Evolutionary conservation across 2,113 vertebrate species (phyloP).

Genomic region (Eublepharis macularius): DNA sequence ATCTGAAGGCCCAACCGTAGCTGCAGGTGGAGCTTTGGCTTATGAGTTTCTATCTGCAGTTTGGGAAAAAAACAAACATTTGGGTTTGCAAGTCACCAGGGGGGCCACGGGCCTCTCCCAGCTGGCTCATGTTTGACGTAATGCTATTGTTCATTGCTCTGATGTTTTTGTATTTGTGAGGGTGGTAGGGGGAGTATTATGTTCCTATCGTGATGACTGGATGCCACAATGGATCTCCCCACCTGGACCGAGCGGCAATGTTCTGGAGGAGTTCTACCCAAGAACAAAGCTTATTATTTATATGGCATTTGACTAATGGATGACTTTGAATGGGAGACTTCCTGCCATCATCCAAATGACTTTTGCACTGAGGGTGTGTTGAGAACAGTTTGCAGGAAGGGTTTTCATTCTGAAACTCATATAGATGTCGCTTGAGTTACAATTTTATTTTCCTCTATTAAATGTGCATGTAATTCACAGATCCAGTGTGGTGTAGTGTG

Average conservation of each 20-base stretch:
- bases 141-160: conserved; percentile 75
- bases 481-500: no score
- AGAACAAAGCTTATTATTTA: conserved; percentile 47
- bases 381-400: neutral
- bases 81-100: conserved; percentile 17
- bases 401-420: neutral
- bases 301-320: conserved; percentile 30
- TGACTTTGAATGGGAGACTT: conserved; percentile 27
- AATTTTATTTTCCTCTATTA: no score
- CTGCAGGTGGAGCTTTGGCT: conserved; percentile 79
- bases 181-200: neutral
- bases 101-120: conserved; percentile 67
- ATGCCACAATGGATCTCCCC: neutral
- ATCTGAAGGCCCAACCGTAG: conserved; percentile 44
- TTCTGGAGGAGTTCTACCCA: neutral
- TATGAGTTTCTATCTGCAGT: conserved; percentile 19
- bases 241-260: conserved; percentile 19
- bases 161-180: neutral
- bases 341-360: conserved; percentile 13
- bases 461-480: no score
- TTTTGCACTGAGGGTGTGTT: conserved; percentile 7
- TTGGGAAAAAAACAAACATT: conserved; percentile 59
- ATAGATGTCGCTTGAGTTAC: neutral
- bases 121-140: conserved; percentile 70
- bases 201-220: conserved; percentile 24